Conservation (phyloP, 2,797 vertebrate genomes). For the Botia kubotai region DNA sequence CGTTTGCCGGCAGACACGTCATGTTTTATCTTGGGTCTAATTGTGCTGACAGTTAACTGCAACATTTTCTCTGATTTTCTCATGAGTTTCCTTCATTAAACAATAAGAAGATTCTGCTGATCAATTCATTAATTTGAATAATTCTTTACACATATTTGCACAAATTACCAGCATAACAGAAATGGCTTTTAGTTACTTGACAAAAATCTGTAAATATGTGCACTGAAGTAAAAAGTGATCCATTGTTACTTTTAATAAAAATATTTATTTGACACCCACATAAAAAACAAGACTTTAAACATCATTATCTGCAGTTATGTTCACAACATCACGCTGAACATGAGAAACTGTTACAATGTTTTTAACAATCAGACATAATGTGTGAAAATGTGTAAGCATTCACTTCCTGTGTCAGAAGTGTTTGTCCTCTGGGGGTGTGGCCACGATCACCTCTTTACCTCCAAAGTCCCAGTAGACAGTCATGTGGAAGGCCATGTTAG, state of each 20-base stretch:
- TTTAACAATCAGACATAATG: not conserved
- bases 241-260: not conserved
- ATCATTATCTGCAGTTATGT: not conserved
- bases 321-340: conserved; percentile 7
- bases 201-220: not conserved
- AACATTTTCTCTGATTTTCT: conserved; percentile 10
- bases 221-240: not conserved
- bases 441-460: conserved; percentile 87
- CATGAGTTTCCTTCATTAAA: not conserved
- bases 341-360: not conserved
- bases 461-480: conserved; percentile 95
- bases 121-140: too few relatives aligned
- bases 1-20: conserved; percentile 36
- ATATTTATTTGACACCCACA: conserved; percentile 35
- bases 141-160: too few relatives aligned
- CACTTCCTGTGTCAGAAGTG: conserved; percentile 76
- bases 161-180: too few relatives aligned
- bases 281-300: conserved; percentile 25
- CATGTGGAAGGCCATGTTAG: conserved; percentile 97
- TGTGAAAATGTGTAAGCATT: not conserved
- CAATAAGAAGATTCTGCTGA: not conserved
- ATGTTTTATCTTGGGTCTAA: not conserved
- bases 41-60: not conserved
- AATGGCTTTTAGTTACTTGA: too few relatives aligned
- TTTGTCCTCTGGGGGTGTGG: conserved; percentile 86